Evolutionary conservation across 2,797 vertebrate species (phyloP).

Genomic region (Smutsia temminckii): DNA sequence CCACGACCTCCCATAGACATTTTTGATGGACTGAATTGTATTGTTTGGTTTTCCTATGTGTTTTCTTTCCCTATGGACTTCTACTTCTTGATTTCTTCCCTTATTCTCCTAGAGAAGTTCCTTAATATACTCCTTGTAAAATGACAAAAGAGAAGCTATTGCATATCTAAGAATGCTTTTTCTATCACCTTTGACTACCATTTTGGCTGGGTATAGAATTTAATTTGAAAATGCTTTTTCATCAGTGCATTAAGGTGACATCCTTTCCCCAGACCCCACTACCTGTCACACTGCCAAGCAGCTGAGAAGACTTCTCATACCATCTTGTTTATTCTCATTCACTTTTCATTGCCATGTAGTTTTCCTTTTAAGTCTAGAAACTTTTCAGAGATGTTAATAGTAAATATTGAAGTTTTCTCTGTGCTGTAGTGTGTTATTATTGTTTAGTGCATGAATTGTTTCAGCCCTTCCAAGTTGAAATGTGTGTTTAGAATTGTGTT

Average conservation of each 20-base stretch:
- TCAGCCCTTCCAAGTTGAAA: background rate
- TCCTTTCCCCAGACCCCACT: rapidly evolving
- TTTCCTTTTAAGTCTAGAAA: background rate
- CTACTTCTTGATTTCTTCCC: background rate
- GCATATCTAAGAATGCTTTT: background rate
- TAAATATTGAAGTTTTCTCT: background rate
- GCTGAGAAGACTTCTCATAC: background rate
- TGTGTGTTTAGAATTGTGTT: background rate
- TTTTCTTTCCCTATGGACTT: background rate
- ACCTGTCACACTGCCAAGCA: background rate
- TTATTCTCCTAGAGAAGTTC: background rate
- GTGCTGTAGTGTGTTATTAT: background rate
- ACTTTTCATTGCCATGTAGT: background rate
- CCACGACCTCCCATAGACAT: background rate
- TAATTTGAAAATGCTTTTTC: constrained; percentile 16
- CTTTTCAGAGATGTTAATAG: background rate
- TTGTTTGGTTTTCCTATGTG: background rate
- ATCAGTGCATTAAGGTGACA: background rate
- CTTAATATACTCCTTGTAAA: background rate
- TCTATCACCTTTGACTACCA: background rate
- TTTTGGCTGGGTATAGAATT: constrained; percentile 28
- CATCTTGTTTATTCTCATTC: background rate
- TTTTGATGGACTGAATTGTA: background rate
- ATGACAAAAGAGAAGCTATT: background rate
- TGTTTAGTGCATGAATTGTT: background rate